Conservation (phyloP, 2,888 invertebrate species). For the Scrobipalpa costella region DNA sequence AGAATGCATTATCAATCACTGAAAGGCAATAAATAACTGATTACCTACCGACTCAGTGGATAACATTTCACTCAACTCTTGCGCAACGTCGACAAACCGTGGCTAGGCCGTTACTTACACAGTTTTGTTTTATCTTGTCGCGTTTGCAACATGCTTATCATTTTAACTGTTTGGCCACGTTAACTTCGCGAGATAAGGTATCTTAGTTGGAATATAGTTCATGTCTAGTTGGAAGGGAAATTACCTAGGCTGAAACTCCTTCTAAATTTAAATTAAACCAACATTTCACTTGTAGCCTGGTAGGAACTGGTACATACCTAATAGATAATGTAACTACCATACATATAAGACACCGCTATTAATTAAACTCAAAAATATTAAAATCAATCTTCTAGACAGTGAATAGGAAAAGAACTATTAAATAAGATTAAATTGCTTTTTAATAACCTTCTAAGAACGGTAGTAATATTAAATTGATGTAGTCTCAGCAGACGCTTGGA, state of each 20-base stretch:
- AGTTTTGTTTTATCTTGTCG: constrained; percentile 30
- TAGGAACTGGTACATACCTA: background rate
- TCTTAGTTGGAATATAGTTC: constrained; percentile 11
- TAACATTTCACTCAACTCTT: constrained; percentile 7
- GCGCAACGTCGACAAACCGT: background rate
- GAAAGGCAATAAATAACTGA: constrained; percentile 5
- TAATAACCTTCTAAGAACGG: constrained; percentile 3
- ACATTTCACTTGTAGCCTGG: background rate
- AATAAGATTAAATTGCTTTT: background rate
- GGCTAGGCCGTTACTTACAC: background rate
- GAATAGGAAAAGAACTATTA: background rate
- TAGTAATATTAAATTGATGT: background rate
- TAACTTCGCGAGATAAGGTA: constrained; percentile 51
- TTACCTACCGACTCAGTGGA: background rate
- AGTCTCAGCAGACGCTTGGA: background rate
- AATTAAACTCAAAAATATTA: background rate
- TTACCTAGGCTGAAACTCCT: background rate
- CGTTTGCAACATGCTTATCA: constrained; percentile 35
- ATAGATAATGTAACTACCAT: background rate
- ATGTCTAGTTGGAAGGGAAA: background rate
- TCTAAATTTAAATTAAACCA: background rate
- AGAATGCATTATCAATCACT: background rate
- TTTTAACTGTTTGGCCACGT: constrained; percentile 45
- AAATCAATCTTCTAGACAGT: background rate
- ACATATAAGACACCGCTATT: background rate